A percentile compares a stretch with the other conserved stretches of the same genome.
phyloP scores from a whole-genome alignment of 2,888 invertebrate genomes.

The Pyrochroa serraticornis region DNA sequence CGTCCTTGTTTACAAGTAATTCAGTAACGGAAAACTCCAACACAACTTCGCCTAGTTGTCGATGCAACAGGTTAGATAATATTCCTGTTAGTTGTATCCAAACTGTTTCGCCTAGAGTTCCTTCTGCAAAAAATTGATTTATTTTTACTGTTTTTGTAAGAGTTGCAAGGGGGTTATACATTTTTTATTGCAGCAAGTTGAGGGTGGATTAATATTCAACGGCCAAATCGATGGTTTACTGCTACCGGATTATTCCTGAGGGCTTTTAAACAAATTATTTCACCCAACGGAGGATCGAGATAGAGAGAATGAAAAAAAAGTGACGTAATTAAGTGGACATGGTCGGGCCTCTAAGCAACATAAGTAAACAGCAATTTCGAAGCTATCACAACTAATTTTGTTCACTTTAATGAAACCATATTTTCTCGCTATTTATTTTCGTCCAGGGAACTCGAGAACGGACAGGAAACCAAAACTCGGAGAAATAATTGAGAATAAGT shows the following conservation, averaged over 20 bases:
- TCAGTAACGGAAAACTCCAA: slow-evolving; percentile 53
- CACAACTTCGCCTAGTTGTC: slow-evolving; percentile 50
- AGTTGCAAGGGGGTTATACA: background rate
- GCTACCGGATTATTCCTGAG: slow-evolving; percentile 13
- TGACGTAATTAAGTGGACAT: slow-evolving; percentile 7
- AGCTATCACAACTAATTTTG: no score
- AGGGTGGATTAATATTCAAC: slow-evolving; percentile 10
- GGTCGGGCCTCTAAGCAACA: background rate
- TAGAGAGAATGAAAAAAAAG: background rate
- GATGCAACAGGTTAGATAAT: slow-evolving; percentile 44
- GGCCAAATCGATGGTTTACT: slow-evolving; percentile 7
- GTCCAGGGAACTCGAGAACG: no score
- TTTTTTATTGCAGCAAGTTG: slow-evolving; percentile 9
- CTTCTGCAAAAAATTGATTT: slow-evolving; percentile 38
- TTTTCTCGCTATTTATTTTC: no score
- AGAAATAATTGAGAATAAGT: no score
- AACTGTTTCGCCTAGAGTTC: slow-evolving; percentile 44
- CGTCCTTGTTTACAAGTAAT: slow-evolving; percentile 48
- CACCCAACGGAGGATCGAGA: background rate
- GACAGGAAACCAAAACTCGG: no score
- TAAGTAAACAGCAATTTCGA: no score
- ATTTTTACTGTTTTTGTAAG: no score
- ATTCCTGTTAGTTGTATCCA: slow-evolving; percentile 48
- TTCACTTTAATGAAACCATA: no score
- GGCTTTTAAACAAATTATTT: slow-evolving; percentile 23